Base-by-base conservation (phyloP, 2,113 vertebrate species). In the Dromas ardeola region DNA sequence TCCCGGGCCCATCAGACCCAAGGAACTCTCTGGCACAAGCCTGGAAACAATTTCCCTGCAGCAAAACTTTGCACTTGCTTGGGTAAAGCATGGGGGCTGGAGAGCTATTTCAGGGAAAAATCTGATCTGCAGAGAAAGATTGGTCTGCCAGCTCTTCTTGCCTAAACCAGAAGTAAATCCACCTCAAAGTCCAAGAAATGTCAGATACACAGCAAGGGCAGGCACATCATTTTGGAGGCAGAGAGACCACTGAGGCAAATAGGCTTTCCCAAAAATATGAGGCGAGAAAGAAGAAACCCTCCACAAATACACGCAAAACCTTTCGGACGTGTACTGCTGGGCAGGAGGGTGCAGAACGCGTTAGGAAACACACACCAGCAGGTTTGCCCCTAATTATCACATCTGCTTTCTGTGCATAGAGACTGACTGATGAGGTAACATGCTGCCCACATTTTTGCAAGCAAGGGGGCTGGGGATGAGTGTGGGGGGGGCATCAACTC, bases 321-420 rank as follows among this genome's bases (percentile, higher is more conserved):
- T 53, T 3, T 0, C 0, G 10, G 40, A 43, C 20, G 6, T 0
- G 0, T 34, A 2, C 12, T 11, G 36, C 62, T 15, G 52, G 56
- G 67, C 34, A 22, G 62, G 30, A 34, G n/a, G 42, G 30, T 12
- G 34, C 25, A 21, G 45, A 26, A 4, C 3, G 11, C 36, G 53
- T 36, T 32, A 10, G 36, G 36, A 49, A 71, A 40, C 8, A 20
- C 18, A 22, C 25, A 13, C 19, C 23, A 4, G 27, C 42, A 19
- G 32, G 7, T 6, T 76, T 74, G 23, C 9, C 29, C 49, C 26
- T 34, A 13, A 2, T 18, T 49, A 2, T 38, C n/a, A 11, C 16
- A 17, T 23, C 42, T 63, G 18, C 40, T 61, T 30, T 10, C 34
- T 7, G 45, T 30, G 45, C 38, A 5, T 5, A 16, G 22, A 1